phyloP scores from a whole-genome alignment of 2,888 invertebrate species.

The Drosophila borborema region DNA sequence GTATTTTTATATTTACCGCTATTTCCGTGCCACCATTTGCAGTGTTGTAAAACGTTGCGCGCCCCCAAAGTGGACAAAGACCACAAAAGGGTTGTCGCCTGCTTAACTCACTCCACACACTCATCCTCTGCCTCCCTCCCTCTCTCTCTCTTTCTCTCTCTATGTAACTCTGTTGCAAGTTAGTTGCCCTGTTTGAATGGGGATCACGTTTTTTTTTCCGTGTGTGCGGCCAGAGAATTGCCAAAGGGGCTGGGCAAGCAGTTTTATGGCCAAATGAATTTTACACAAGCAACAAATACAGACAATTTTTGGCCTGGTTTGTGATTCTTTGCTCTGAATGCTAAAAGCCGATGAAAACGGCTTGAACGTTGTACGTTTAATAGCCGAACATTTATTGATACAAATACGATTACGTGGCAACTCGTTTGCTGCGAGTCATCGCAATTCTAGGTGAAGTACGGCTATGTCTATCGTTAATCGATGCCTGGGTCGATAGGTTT shows the following conservation, averaged over 20 bases:
- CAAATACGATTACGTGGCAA: constrained; percentile 11
- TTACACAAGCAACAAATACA: constrained; percentile 58
- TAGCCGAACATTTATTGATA: constrained; percentile 16
- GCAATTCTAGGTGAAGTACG: neutral
- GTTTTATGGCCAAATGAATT: constrained; percentile 79
- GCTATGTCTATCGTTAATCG: neutral
- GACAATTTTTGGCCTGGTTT: constrained; percentile 70
- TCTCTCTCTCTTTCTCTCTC: neutral
- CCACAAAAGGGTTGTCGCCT: constrained; percentile 75
- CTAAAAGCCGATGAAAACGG: constrained; percentile 3
- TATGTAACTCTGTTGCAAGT: constrained; percentile 44
- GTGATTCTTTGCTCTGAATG: constrained; percentile 64
- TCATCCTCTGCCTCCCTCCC: neutral
- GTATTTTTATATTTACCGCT: constrained; percentile 80
- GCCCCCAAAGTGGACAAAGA: constrained; percentile 64
- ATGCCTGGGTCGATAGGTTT: neutral
- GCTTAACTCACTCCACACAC: constrained; percentile 11
- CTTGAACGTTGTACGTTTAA: constrained; percentile 10
- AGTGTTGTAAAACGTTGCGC: constrained; percentile 76
- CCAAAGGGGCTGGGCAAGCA: constrained; percentile 30
- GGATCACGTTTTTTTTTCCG: constrained; percentile 46
- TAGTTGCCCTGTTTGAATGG: constrained; percentile 77
- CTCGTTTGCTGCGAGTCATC: neutral
- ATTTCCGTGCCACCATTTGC: constrained; percentile 73
- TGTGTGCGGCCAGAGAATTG: constrained; percentile 10